phyloP scores from a whole-genome alignment of 2,113 vertebrate genomes.

The Sebastes schlegelii region DNA sequence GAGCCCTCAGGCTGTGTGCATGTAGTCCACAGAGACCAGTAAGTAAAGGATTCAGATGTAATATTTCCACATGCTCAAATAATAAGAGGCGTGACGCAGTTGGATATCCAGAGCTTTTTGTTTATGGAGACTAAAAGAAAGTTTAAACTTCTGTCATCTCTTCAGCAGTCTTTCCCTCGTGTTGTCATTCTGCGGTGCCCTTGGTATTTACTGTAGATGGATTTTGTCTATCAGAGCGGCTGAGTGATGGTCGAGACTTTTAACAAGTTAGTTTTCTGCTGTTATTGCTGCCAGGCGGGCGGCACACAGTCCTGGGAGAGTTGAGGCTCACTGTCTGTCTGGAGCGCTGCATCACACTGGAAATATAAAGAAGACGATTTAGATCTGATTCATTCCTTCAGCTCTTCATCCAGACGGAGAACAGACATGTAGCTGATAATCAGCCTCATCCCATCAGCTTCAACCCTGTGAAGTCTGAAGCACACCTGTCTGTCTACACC shows the following conservation, averaged over 20 bases:
- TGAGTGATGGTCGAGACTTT: constrained; percentile 76
- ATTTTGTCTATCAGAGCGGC: constrained; percentile 66
- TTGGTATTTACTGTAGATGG: constrained; percentile 70
- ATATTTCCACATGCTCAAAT: too few species aligned
- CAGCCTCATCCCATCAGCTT: background rate
- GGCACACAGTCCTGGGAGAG: constrained; percentile 56
- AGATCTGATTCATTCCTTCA: constrained; percentile 7
- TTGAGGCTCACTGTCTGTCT: constrained; percentile 62
- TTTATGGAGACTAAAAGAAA: constrained; percentile 6
- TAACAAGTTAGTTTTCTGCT: constrained; percentile 76
- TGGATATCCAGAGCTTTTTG: background rate
- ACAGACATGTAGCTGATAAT: background rate
- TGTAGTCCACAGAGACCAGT: background rate
- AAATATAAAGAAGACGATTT: constrained; percentile 37
- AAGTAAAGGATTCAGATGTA: background rate
- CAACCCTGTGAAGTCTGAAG: background rate
- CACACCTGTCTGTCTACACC: too few species aligned
- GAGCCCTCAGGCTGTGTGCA: background rate
- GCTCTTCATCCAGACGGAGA: constrained; percentile 42
- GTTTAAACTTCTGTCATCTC: background rate
- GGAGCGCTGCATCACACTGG: constrained; percentile 58
- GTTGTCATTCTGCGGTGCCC: constrained; percentile 47
- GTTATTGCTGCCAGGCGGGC: constrained; percentile 69
- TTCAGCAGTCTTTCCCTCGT: constrained; percentile 12
- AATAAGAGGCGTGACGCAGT: background rate